Evolutionary conservation across 1,140 invertebrate species (phyloP), one percentile per base, ranked within the genome.

Genomic region (Ruditapes philippinarum): DNA sequence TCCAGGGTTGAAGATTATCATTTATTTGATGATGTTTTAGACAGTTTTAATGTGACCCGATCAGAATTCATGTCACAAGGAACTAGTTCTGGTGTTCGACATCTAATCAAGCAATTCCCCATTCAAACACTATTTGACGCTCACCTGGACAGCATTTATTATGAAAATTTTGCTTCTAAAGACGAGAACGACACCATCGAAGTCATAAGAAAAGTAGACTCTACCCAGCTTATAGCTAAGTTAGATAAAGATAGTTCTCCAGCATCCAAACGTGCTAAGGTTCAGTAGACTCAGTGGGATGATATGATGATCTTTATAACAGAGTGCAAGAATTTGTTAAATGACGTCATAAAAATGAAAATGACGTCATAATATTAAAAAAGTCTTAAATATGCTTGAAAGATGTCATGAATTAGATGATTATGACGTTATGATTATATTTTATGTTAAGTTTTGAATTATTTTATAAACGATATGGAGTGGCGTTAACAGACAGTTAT

Each of bases 1-100:
- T 65, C 22, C 80, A 82, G 80, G 33, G 80, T 82, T 49, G 80
- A 82, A 51, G 80, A 82, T 17, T 82, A 49, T 49, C 40, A 68
- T n/a, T 33, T 82, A 33, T 25, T 82, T 9, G 57, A 42, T 38
- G 80, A 82, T 19, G 33, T 82, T 36, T 38, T 68, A n/a, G 17
- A 45, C 31, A 25, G 40, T 33, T 82, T 45, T 22, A 42, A 42
- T 28, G 2, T 65, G 19, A 62, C 60, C 33, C 19, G 42, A 49
- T 49, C 22, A 28, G 80, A 82, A 45, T 60, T 65, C 22, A 25
- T 51, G 22, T 25, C 62, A 12, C 80, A 65, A 17, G 80, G 38
- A 65, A 54, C 45, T 54, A 49, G 45, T 57, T 19, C 42, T 38
- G 65, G 65, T 38, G 45, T 78, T 82, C 60, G 57, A 38, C 80